Evolutionary conservation across 2,113 vertebrate species (phyloP).

Genomic region (Xenopus borealis): DNA sequence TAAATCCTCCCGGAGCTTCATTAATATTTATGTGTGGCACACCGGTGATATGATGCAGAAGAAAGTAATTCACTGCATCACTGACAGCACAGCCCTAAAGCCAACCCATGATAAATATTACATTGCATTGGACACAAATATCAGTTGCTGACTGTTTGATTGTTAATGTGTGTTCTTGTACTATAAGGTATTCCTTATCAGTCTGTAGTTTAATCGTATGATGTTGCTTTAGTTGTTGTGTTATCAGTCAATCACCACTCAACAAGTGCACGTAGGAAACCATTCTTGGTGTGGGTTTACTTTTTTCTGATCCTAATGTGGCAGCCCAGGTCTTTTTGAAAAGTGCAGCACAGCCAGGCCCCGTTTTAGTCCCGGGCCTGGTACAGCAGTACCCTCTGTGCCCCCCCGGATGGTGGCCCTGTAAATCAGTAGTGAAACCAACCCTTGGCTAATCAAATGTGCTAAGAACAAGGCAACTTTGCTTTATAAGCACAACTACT

Average conservation of each 20-base stretch:
- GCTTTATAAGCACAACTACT: no score
- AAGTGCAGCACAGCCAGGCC: no score
- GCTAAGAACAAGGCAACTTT: no score
- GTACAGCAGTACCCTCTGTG: no score
- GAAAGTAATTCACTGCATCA: constrained; percentile 22
- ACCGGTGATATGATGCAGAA: constrained; percentile 20
- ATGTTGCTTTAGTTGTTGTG: neutral
- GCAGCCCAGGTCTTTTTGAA: no score
- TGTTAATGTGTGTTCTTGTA: neutral
- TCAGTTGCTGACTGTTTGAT: constrained; percentile 36
- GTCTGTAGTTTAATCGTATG: neutral
- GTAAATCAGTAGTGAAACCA: no score
- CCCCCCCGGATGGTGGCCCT: no score
- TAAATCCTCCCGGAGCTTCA: constrained; percentile 43
- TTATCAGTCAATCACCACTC: neutral
- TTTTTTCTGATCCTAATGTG: no score
- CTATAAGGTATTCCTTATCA: neutral
- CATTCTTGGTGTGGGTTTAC: no score
- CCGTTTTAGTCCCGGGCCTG: no score
- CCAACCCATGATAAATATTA: constrained; percentile 42
- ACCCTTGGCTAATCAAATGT: no score
- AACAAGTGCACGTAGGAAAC: no score
- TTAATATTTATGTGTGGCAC: constrained; percentile 49
- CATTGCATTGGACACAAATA: constrained; percentile 42
- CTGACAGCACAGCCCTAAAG: constrained; percentile 18